Evolutionary conservation across 2,797 vertebrate species (phyloP), one percentile per base, ranked within the genome.

Genomic region (Diplodus sargus): DNA sequence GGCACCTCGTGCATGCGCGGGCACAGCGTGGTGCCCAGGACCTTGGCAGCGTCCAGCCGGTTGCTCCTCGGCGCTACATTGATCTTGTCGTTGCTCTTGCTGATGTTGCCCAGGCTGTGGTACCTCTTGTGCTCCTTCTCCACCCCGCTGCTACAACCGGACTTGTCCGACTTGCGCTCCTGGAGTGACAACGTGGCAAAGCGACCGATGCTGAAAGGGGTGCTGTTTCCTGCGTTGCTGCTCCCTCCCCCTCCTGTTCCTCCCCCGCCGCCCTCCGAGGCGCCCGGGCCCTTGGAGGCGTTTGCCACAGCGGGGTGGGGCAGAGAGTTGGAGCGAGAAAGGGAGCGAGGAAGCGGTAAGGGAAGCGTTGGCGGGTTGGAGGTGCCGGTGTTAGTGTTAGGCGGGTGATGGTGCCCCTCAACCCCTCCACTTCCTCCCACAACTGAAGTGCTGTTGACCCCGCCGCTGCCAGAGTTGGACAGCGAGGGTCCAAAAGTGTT

Each of bases 101-200:
- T 97, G 91, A 97, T 97, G 93, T 97, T 97, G 9, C 96, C 97
- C 81, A 97, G 87, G 87, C 97, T 98, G 93, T 98, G 97, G 90
- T 97, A 97, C 0, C 97, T 94, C 82, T 98, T 98, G 95, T 98
- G 97, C 81, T 98, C 97, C 84, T 97, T 97, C 78, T 98, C 97
- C 68, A 92, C 92, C 0, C 90, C 89, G 0, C 89, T 64, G 11
- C 92, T 81, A 15, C 79, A 83, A 0, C 91, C 77, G 0, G 85
- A 94, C 71, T 94, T 96, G 90, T 96, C 96, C 18, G 94, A 95
- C 87, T 94, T 95, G 60, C 96, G 96, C 45, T 97, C 97, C 79
- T 97, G 97, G 1, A 96, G 89, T 0, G 97, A 96, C 23, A 98
- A 88, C 0, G 97, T 97, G 76, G 97, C 97, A 0, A 98, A 98